A percentile compares a stretch with the other conserved stretches of the same genome.
phyloP scores from a whole-genome alignment of 2,797 vertebrate genomes.

The Diglossa cyanea region DNA sequence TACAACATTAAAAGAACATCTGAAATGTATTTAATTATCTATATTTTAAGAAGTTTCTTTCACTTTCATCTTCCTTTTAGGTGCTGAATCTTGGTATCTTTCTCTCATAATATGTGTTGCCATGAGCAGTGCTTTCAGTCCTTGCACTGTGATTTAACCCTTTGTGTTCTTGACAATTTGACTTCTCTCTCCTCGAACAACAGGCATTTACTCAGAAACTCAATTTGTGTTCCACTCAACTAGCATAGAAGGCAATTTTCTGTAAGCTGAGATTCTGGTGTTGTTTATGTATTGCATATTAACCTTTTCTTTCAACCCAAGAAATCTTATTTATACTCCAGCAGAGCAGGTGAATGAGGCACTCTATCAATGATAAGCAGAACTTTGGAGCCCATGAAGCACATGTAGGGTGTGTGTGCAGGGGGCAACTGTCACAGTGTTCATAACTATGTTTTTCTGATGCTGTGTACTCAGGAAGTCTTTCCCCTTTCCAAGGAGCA shows the following conservation, averaged over 20 bases:
- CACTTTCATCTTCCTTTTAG: background rate
- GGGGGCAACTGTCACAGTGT: background rate
- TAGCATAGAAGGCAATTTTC: background rate
- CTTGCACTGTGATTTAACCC: background rate
- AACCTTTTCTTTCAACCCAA: background rate
- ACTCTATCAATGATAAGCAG: background rate
- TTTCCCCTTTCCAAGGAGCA: background rate
- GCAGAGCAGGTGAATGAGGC: background rate
- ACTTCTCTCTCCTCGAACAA: background rate
- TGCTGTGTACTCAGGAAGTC: background rate
- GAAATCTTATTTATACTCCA: background rate
- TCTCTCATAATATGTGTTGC: background rate
- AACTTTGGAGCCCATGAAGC: background rate
- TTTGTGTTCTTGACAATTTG: background rate
- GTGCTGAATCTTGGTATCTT: background rate
- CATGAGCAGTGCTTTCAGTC: background rate
- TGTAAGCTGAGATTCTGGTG: background rate
- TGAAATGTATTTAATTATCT: background rate
- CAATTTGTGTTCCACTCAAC: background rate
- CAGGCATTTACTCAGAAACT: background rate
- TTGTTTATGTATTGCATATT: background rate
- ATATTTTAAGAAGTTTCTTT: background rate
- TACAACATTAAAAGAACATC: background rate
- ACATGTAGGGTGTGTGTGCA: accelerated
- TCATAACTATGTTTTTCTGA: background rate